Evolutionary conservation across 2,888 invertebrate species (phyloP).

Genomic region (Dryomyza anilis): DNA sequence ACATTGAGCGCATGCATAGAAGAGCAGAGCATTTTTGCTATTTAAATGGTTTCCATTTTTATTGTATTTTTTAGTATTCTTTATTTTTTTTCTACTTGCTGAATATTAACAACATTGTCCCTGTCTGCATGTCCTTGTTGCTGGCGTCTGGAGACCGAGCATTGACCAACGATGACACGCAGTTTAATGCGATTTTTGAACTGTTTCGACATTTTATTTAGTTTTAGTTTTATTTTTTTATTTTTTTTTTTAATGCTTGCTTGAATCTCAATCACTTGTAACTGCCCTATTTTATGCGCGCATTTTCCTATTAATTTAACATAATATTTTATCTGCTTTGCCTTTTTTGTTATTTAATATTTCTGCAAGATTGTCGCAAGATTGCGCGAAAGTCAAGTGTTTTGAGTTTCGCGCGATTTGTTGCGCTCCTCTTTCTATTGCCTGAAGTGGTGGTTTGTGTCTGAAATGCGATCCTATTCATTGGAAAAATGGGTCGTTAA

Average conservation of each 20-base stretch:
- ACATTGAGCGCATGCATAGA: neutral
- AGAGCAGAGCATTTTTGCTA: neutral
- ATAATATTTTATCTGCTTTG: neutral
- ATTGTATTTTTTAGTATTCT: neutral
- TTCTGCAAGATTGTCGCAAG: too few species aligned
- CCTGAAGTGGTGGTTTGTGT: too few species aligned
- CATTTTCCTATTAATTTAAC: neutral
- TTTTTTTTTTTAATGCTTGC: neutral
- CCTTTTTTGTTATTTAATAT: neutral
- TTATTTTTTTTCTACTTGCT: neutral
- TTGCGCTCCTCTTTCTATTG: neutral
- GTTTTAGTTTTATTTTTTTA: neutral
- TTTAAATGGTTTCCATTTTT: neutral
- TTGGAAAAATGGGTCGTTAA: too few species aligned
- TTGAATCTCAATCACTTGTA: neutral
- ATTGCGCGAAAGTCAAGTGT: slow-evolving; percentile 3
- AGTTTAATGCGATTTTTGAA: slow-evolving; percentile 23
- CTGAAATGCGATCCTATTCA: too few species aligned
- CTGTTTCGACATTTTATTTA: neutral
- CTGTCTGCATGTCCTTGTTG: neutral
- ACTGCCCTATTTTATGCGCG: too few species aligned
- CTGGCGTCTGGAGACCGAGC: neutral
- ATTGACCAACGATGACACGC: slow-evolving; percentile 8
- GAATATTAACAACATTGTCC: neutral
- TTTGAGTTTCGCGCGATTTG: neutral